Evolutionary conservation across 2,113 vertebrate genomes (phyloP), one percentile per base, ranked within the genome.

Genomic region (Okapia johnstoni): DNA sequence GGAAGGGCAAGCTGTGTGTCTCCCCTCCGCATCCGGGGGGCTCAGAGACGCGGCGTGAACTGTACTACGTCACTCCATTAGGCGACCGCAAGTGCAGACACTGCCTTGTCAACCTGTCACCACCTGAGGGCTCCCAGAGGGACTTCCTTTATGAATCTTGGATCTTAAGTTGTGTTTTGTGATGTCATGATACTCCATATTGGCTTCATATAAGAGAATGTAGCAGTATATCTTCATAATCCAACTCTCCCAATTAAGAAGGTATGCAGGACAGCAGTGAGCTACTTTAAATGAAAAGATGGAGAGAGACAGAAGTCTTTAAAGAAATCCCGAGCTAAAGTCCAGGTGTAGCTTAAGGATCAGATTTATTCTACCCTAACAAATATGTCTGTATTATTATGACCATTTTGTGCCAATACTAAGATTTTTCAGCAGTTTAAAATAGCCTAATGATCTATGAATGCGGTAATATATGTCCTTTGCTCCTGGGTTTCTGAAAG

Each of bases 1-100:
- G 99, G 98, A 98, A 98, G 98, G 98, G 97, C 98, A 98, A 98
- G 93, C 98, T 97, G 97, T 94, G 88, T 81, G 73, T 97, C 96
- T 97, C 95, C 96, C 98, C 30, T 92, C 96, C 84, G 77, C 96
- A 98, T 98, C 85, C 3, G 93, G 61, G 80, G 97, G 97, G 97
- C 97, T 98, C 98, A 95, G 89, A 90, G 98, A 97, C 94, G 94
- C 73, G 46, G 97, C 50, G 88, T 95, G 98, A 98, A 97, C 95
- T 87, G 95, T 84, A 92, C 55, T 66, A 26, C 73, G 43, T 97
- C 97, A 94, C 91, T 94, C 92, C 97, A 96, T 89, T 97, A 93
- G 73, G 94, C 58, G 13, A 70, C 70, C 55, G 77, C 93, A 93
- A 98, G 93, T 94, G 98, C 89, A 92, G 76, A 97, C 96, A 93